phyloP scores from a whole-genome alignment of 2,888 invertebrate species.

The Latheticus oryzae region DNA sequence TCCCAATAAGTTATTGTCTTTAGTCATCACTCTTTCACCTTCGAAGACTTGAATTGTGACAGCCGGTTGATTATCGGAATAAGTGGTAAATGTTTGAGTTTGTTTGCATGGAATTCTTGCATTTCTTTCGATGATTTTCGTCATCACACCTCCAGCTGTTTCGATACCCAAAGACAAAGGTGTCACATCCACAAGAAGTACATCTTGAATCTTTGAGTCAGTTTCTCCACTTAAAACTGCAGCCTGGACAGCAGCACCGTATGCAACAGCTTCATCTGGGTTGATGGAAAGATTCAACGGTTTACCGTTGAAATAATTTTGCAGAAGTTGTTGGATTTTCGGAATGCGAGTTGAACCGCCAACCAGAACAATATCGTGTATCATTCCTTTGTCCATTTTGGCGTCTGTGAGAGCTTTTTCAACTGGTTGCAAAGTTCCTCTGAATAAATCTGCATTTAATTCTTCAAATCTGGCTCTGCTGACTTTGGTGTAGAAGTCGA shows the following conservation, averaged over 20 bases:
- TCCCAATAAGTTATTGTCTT: constrained; percentile 65
- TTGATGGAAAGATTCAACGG: constrained; percentile 61
- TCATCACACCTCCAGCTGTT: constrained; percentile 86
- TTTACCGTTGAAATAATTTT: constrained; percentile 79
- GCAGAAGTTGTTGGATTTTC: constrained; percentile 79
- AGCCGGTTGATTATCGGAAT: constrained; percentile 75
- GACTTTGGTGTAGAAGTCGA: constrained; percentile 38
- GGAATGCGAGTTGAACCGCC: constrained; percentile 86
- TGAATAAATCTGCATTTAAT: constrained; percentile 54
- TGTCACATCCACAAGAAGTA: constrained; percentile 76
- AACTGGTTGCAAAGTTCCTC: constrained; percentile 38
- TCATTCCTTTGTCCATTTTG: constrained; percentile 79
- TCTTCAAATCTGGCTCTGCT: constrained; percentile 37
- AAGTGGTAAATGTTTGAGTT: constrained; percentile 73
- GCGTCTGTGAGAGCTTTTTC: constrained; percentile 73
- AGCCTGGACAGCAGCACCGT: constrained; percentile 62
- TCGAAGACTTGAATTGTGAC: constrained; percentile 73
- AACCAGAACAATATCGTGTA: constrained; percentile 84
- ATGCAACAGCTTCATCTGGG: constrained; percentile 63
- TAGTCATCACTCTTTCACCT: constrained; percentile 75
- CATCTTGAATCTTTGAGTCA: constrained; percentile 80
- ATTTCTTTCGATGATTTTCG: constrained; percentile 71
- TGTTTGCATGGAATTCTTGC: constrained; percentile 70
- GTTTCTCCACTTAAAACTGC: constrained; percentile 64
- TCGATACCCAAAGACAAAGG: constrained; percentile 81